Base-by-base conservation (phyloP, 2,797 vertebrate genomes). In the Eupleurogrammus muticus region DNA sequence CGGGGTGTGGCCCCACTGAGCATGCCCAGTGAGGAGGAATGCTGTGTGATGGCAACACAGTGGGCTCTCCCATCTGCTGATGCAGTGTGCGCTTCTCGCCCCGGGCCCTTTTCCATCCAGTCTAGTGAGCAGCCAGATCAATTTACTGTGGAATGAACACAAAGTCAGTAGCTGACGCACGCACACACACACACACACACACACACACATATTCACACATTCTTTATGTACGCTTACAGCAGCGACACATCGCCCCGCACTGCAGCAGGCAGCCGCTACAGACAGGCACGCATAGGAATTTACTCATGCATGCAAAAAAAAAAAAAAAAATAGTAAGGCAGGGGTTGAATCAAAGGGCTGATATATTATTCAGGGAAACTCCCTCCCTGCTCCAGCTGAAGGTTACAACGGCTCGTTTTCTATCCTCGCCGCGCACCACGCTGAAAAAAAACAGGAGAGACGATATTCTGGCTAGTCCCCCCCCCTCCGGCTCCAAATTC, bases 51-150 rank as follows among this genome's bases (percentile, higher is more conserved):
- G 91, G 93, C 91, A 94, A 93, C 93, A 95, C 90, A 88, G 85
- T 85, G 92, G 90, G 90, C 90, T 89, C 91, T 92, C 94, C 95
- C 94, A 95, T 96, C 96, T 96, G 94, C 92, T 93, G 92, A 93
- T 88, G 59, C 81, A 90, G 75, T 76, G 80, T 72, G 78, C 87
- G 85, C 89, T 81, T 77, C 81, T 82, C 62, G 75, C 88, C 94
- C 88, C 73, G 19, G 80, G 94, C 90, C 82, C 87, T 94, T 94
- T 96, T 94, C 94, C 95, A 93, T 95, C 92, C 93, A 94, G 95
- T 92, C 94, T 95, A 92, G 91, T 93, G 91, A 95, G 94, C 95
- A 95, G 93, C 94, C 93, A 93, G 94, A 95, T 96, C 95, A 89
- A 93, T 95, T 95, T 93, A 94, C 93, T 91, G 85, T 78, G 88